These are phyloP conservation scores for Papilio polytes DNA, from an alignment of 1,140 invertebrate species.

Conservation along the genomic window DNA sequence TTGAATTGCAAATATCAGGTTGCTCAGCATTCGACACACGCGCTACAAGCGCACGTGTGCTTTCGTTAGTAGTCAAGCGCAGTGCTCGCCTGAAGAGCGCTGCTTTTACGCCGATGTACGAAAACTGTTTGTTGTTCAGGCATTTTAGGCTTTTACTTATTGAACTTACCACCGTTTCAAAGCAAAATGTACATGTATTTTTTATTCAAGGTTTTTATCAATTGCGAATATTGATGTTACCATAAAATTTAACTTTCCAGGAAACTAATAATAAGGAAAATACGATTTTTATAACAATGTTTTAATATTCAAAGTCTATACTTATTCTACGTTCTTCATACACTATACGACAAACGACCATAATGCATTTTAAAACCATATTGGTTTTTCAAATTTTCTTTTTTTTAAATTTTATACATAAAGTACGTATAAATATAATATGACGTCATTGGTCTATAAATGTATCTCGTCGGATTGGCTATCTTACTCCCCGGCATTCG, in stretches of 20 bases:
- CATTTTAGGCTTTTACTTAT: conserved; percentile 9
- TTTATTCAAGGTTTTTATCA: no score
- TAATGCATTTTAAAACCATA: no score
- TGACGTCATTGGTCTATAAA: not conserved
- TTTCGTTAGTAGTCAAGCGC: conserved; percentile 1
- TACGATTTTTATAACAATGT: no score
- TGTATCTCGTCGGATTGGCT: not conserved
- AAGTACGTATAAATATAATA: not conserved
- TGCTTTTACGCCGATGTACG: conserved; percentile 1
- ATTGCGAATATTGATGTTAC: no score
- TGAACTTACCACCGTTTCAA: not conserved
- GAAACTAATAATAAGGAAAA: no score
- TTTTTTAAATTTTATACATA: no score
- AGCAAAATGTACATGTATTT: not conserved
- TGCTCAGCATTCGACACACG: conserved; percentile 21
- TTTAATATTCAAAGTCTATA: no score
- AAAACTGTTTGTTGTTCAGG: conserved; percentile 3
- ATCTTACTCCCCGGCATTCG: not conserved
- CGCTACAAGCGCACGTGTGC: conserved; percentile 1
- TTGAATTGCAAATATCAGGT: conserved; percentile 23
- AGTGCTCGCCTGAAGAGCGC: conserved; percentile 21
- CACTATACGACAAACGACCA: no score
- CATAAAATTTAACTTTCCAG: no score
- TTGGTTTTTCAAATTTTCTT: no score
- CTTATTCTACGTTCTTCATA: no score